These are phyloP conservation scores for Aphidius colemani DNA, from an alignment of 2,888 invertebrate species.

Conservation along the genomic window DNA sequence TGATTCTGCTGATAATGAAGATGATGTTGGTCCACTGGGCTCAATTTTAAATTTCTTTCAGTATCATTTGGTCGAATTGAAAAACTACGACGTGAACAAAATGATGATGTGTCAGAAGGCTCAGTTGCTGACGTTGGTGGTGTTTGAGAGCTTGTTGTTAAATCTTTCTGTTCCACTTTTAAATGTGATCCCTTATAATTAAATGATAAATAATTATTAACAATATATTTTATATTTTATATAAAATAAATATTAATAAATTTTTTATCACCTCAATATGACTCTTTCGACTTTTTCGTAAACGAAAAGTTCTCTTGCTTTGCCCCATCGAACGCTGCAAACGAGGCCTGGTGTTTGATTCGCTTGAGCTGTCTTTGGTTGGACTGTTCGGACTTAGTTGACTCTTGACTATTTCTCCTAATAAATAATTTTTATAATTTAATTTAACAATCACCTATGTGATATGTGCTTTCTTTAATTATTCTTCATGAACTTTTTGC, in stretches of 20 bases:
- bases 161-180: conserved; percentile 59
- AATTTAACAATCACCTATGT: conserved; percentile 4
- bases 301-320: conserved; percentile 90
- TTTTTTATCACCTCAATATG: conserved; percentile 69
- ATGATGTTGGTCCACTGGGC: conserved; percentile 33
- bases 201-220: conserved; percentile 13
- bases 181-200: conserved; percentile 61
- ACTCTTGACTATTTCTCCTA: conserved; percentile 77
- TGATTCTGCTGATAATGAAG: conserved; percentile 38
- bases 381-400: conserved; percentile 77
- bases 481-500: background rate
- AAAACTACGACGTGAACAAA: conserved; percentile 43
- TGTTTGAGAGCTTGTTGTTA: conserved; percentile 35
- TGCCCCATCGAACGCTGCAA: conserved; percentile 92
- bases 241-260: background rate
- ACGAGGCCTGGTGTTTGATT: conserved; percentile 67
- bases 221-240: background rate
- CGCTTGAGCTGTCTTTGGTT: conserved; percentile 71
- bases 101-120: conserved; percentile 48
- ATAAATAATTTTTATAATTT: conserved; percentile 8
- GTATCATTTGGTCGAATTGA: conserved; percentile 42
- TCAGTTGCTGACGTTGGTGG: conserved; percentile 40
- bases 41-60: conserved; percentile 23
- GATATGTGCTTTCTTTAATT: conserved; percentile 3
- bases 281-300: conserved; percentile 76